Percentiles rank a stretch among this genome's conserved stretches.
Evolutionary conservation across 1,140 invertebrate genomes (phyloP).

Genomic region (Drosophila orena): DNA sequence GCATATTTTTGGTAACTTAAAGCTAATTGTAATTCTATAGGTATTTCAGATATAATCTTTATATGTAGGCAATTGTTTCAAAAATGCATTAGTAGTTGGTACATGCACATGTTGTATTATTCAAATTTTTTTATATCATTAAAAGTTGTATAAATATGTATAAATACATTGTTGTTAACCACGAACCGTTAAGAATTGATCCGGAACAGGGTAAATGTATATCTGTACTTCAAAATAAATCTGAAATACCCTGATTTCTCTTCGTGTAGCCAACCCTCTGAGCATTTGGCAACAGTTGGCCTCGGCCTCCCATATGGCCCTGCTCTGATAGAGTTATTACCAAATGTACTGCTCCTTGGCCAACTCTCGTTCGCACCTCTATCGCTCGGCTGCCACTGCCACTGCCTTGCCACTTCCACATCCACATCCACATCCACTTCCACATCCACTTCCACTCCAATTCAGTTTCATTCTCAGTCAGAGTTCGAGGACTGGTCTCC

Average conservation of each 20-base stretch:
- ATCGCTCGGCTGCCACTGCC: conserved; percentile 3
- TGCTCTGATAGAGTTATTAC: conserved; percentile 80
- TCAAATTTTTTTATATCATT: too few relatives aligned
- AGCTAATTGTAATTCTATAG: too few relatives aligned
- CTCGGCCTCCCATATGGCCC: conserved; percentile 65
- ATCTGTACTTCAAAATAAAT: too few relatives aligned
- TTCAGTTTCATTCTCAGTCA: conserved; percentile 4
- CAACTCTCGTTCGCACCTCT: conserved; percentile 11
- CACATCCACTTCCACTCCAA: too few relatives aligned
- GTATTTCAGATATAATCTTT: not conserved
- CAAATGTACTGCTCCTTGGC: conserved; percentile 41
- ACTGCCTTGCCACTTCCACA: too few relatives aligned
- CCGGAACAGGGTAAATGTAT: too few relatives aligned
- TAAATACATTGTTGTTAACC: too few relatives aligned
- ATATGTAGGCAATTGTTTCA: not conserved
- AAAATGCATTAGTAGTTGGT: too few relatives aligned
- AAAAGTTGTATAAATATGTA: too few relatives aligned
- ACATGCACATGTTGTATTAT: too few relatives aligned
- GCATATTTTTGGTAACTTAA: not conserved
- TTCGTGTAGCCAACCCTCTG: conserved; percentile 35
- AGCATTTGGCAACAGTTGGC: conserved; percentile 59
- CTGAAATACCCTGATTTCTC: not conserved
- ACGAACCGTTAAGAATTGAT: not conserved
- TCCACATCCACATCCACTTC: too few relatives aligned
- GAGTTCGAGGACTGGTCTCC: too few relatives aligned